Evolutionary conservation across 1,140 invertebrate genomes (phyloP).

Genomic region (Harlomillsia oculata): DNA sequence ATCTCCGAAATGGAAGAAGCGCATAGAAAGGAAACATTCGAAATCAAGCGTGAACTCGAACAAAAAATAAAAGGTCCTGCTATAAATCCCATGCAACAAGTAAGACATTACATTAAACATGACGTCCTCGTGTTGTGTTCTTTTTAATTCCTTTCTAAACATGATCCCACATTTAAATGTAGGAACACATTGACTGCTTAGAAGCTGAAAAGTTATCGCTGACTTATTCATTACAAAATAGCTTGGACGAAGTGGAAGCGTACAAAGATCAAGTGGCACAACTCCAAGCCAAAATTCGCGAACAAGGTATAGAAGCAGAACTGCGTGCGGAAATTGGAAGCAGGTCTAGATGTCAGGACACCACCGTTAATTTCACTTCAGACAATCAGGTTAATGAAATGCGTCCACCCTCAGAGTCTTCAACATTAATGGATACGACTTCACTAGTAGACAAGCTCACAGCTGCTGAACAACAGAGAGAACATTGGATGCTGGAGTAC

Average conservation of each 20-base stretch:
- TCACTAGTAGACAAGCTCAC: slow-evolving; percentile 17
- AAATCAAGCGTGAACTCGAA: too few relatives aligned
- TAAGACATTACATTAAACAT: too few relatives aligned
- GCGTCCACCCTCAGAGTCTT: neutral
- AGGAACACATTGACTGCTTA: neutral
- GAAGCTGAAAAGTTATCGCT: slow-evolving; percentile 15
- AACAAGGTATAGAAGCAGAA: too few relatives aligned
- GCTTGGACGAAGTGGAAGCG: slow-evolving; percentile 27
- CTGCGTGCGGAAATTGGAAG: too few relatives aligned
- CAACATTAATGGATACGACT: slow-evolving; percentile 7
- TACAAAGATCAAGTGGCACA: slow-evolving; percentile 25
- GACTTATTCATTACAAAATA: slow-evolving; percentile 20
- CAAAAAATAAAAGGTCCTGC: too few relatives aligned
- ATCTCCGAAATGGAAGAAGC: slow-evolving; percentile 18
- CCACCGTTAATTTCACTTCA: slow-evolving; percentile 1
- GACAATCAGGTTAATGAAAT: neutral
- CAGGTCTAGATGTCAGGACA: too few relatives aligned
- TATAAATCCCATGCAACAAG: too few relatives aligned
- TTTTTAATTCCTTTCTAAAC: too few relatives aligned
- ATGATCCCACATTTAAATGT: too few relatives aligned
- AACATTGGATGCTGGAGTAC: slow-evolving; percentile 26
- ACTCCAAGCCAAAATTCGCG: slow-evolving; percentile 26
- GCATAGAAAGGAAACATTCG: slow-evolving; percentile 3
- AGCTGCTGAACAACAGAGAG: slow-evolving; percentile 19
- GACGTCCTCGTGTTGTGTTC: too few relatives aligned